A percentile compares a stretch with the other conserved stretches of the same genome.
These are phyloP conservation scores for Lepidocolaptes lacrymiger DNA, from an alignment of 2,797 vertebrate species.

Conservation along the genomic window DNA sequence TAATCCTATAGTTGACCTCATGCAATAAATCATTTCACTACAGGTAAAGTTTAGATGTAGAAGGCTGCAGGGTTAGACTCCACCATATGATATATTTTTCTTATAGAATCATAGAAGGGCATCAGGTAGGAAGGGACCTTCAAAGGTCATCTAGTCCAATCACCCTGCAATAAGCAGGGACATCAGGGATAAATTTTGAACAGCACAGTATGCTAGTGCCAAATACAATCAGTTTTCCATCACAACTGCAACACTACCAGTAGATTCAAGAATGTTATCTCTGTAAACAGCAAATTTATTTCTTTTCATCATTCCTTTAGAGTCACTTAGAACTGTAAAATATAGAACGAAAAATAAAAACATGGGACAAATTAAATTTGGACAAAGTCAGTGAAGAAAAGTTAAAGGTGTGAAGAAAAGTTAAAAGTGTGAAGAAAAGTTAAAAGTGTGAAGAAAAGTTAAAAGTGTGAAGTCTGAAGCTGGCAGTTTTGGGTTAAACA, in stretches of 20 bases:
- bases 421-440: background rate
- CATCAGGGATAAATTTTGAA: background rate
- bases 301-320: background rate
- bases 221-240: background rate
- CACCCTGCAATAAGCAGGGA: background rate
- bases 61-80: background rate
- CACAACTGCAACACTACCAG: background rate
- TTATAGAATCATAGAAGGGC: background rate
- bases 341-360: background rate
- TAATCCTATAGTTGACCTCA: background rate
- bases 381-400: background rate
- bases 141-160: background rate
- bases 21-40: background rate
- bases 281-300: background rate
- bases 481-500: background rate
- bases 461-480: background rate
- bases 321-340: background rate
- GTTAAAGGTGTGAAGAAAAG: background rate
- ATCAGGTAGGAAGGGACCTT: background rate
- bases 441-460: background rate
- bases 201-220: background rate
- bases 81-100: background rate
- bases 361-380: background rate
- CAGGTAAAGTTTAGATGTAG: background rate
- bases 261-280: background rate